A percentile compares a stretch with the other conserved stretches of the same genome.
These are phyloP conservation scores for pig (Sus scrofa) DNA, from an alignment of 2,113 vertebrate species.

Conservation along the genomic window DNA sequence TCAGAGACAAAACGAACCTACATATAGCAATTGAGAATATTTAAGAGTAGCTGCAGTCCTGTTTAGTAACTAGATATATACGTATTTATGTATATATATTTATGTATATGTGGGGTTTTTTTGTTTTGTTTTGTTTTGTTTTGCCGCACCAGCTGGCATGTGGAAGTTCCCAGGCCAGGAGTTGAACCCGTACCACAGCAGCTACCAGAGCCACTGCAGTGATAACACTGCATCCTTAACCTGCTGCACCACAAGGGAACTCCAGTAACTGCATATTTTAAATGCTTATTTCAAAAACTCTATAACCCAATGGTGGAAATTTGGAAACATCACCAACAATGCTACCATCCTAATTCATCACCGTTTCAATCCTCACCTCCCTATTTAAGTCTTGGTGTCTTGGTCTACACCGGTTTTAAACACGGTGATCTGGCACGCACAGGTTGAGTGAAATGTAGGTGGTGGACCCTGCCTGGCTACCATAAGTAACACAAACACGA, in stretches of 20 bases:
- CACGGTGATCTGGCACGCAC: background rate
- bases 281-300: conserved; percentile 48
- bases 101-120: too few relatives aligned
- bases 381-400: background rate
- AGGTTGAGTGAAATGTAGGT: background rate
- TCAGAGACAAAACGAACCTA: background rate
- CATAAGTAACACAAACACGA: background rate
- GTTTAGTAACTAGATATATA: background rate
- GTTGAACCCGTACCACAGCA: too few relatives aligned
- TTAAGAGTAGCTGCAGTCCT: background rate
- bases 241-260: too few relatives aligned
- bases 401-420: background rate
- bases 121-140: too few relatives aligned
- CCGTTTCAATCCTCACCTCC: background rate
- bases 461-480: background rate
- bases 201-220: too few relatives aligned
- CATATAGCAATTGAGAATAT: background rate
- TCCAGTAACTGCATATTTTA: background rate
- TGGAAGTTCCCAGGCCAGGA: too few relatives aligned
- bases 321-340: background rate
- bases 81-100: too few relatives aligned
- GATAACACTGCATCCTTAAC: too few relatives aligned
- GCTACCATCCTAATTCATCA: background rate
- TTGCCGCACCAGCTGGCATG: too few relatives aligned
- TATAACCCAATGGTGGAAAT: background rate